Evolutionary conservation across 1,140 invertebrate genomes (phyloP).

Genomic region (Linepithema humile): DNA sequence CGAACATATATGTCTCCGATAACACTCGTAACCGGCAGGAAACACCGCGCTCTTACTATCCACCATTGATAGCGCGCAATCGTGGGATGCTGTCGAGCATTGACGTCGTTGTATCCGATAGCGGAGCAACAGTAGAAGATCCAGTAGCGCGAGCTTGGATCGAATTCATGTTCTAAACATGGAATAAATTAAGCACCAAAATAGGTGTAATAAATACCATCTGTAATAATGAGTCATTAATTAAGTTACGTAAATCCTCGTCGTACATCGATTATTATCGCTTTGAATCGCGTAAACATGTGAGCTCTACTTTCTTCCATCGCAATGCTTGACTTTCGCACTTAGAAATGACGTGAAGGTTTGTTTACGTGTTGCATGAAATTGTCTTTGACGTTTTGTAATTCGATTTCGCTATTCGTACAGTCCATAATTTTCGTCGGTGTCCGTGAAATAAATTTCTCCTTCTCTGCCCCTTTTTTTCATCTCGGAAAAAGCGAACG

Average conservation of each 20-base stretch:
- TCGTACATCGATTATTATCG: neutral
- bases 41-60: constrained; percentile 53
- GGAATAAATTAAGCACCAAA: constrained; percentile 18
- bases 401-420: neutral
- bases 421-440: neutral
- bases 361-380: neutral
- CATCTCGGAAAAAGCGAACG: constrained; percentile 11
- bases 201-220: neutral
- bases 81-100: constrained; percentile 71
- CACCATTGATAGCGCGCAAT: constrained; percentile 60
- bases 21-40: constrained; percentile 66
- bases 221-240: neutral
- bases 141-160: neutral
- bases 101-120: constrained; percentile 69
- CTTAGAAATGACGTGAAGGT: neutral
- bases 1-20: constrained; percentile 32
- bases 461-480: neutral
- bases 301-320: neutral
- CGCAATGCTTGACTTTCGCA: neutral
- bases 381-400: neutral
- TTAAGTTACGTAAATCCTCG: too few relatives aligned
- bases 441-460: neutral
- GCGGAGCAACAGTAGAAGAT: constrained; percentile 11
- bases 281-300: neutral
- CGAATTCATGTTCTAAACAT: constrained; percentile 3